phyloP scores from a whole-genome alignment of 2,797 vertebrate genomes.

The Coregonus sp. region DNA sequence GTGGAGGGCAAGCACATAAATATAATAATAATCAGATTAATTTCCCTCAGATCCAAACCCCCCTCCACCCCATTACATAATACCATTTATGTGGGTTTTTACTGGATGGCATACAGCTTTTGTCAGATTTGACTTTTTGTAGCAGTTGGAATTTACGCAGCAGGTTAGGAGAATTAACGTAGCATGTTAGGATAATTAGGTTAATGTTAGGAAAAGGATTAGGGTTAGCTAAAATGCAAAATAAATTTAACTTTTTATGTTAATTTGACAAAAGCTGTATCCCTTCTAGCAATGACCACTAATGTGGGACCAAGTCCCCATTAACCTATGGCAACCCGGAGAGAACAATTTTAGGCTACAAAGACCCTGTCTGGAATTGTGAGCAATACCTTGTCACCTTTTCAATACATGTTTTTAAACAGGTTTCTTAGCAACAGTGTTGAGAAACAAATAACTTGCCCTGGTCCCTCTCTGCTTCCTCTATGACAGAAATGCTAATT shows the following conservation, averaged over 20 bases:
- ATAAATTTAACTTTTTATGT: too few relatives aligned
- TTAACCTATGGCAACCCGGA: not conserved
- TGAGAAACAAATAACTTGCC: not conserved
- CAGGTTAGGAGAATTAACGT: too few relatives aligned
- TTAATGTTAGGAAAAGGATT: too few relatives aligned
- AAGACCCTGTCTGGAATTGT: not conserved
- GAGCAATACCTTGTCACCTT: not conserved
- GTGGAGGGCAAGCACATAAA: not conserved
- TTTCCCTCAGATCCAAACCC: slow-evolving; percentile 3
- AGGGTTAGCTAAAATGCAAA: too few relatives aligned
- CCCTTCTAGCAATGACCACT: too few relatives aligned
- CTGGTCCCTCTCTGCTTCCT: not conserved
- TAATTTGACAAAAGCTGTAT: too few relatives aligned
- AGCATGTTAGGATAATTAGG: too few relatives aligned
- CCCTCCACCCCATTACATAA: not conserved
- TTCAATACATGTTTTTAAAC: not conserved
- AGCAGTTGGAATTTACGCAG: too few relatives aligned
- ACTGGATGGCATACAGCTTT: too few relatives aligned
- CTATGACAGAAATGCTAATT: slow-evolving; percentile 15
- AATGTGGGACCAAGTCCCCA: not conserved
- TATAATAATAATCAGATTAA: not conserved
- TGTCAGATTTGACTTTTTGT: too few relatives aligned
- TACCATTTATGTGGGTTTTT: not conserved
- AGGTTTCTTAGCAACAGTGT: not conserved
- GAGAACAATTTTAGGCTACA: not conserved